phyloP scores from a whole-genome alignment of 1,140 invertebrate species.

The Trachelipus rathkii region DNA sequence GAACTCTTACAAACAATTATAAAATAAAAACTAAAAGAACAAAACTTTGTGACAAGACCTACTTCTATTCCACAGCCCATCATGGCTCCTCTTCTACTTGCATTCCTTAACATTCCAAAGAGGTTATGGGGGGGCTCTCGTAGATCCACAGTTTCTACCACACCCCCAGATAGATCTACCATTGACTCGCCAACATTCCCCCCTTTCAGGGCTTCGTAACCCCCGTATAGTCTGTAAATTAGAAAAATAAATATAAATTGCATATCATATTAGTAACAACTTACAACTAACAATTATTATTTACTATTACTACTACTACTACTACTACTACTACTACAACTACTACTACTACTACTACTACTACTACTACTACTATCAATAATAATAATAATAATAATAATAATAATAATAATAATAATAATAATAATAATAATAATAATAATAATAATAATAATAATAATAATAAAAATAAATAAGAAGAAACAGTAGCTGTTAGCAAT shows the following conservation, averaged over 20 bases:
- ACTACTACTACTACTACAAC: too few relatives aligned
- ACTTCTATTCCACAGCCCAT: slow-evolving; percentile 60
- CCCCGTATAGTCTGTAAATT: slow-evolving; percentile 55
- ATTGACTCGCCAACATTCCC: slow-evolving; percentile 60
- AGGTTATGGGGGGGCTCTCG: slow-evolving; percentile 51
- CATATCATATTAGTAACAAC: too few relatives aligned
- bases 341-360: too few relatives aligned
- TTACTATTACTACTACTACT: too few relatives aligned
- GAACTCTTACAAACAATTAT: neutral
- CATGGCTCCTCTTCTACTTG: slow-evolving; percentile 54
- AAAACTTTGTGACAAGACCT: neutral
- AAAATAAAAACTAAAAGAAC: neutral
- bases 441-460: too few relatives aligned
- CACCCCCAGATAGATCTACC: slow-evolving; percentile 50
- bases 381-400: too few relatives aligned
- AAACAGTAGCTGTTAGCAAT: too few relatives aligned
- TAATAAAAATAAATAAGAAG: too few relatives aligned
- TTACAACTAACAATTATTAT: too few relatives aligned
- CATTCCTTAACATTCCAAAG: slow-evolving; percentile 55
- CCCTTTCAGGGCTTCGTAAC: slow-evolving; percentile 60
- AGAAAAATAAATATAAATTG: neutral
- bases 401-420: too few relatives aligned
- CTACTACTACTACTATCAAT: too few relatives aligned
- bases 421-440: too few relatives aligned
- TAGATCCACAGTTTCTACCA: slow-evolving; percentile 49